Conservation (phyloP, 2,113 vertebrate species). For the Miniopterus natalensis region DNA sequence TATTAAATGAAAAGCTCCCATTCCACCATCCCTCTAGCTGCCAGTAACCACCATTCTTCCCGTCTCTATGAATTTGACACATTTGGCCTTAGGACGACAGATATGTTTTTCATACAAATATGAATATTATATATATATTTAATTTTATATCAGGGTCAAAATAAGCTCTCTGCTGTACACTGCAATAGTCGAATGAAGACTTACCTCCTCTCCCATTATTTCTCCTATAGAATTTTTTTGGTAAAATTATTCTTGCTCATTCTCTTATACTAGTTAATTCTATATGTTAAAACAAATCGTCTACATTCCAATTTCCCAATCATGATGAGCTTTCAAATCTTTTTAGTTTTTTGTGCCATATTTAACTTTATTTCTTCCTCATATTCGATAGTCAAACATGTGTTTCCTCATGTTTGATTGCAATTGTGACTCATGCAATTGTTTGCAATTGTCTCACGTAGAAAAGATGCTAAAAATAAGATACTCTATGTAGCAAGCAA, state of each 20-base stretch:
- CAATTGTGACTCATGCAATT: too few relatives aligned
- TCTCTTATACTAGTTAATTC: background rate
- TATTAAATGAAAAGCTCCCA: background rate
- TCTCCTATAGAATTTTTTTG: background rate
- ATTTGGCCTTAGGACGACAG: background rate
- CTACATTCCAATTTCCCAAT: background rate
- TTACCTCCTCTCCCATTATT: background rate
- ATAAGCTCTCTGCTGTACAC: background rate
- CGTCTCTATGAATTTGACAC: background rate
- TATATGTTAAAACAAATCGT: background rate
- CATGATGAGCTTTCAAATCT: background rate
- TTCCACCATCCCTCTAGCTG: background rate
- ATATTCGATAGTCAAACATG: background rate
- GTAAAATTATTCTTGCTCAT: background rate
- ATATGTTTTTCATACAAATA: background rate
- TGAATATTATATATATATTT: background rate
- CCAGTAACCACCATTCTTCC: background rate
- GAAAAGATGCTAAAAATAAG: background rate
- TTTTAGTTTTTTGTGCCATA: background rate
- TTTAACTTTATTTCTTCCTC: background rate
- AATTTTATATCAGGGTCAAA: background rate
- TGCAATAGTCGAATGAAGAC: background rate
- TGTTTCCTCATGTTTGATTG: too few relatives aligned
- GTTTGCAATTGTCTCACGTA: background rate
- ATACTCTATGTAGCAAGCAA: background rate